Conservation (phyloP, 2,113 vertebrate genomes). For the Etheostoma spectabile region DNA sequence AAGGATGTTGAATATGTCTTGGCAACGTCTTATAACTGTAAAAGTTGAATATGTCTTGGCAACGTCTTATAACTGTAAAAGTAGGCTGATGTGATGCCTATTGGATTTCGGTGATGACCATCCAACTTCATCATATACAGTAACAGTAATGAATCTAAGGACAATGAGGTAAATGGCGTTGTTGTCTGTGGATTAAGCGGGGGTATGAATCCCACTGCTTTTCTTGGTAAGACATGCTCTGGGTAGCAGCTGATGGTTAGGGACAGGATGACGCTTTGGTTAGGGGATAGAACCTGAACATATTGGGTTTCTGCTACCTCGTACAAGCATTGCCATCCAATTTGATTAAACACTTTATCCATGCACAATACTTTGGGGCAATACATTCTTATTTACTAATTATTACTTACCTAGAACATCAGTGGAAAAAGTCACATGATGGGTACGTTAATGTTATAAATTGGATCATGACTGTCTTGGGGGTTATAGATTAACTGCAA, state of each 20-base stretch:
- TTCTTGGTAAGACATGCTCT: too few relatives aligned
- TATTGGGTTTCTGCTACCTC: too few relatives aligned
- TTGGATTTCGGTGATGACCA: neutral
- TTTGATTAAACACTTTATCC: too few relatives aligned
- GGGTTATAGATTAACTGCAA: neutral
- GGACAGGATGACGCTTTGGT: too few relatives aligned
- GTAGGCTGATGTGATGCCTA: neutral
- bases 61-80: neutral
- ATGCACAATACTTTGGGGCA: neutral
- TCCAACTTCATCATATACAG: too few relatives aligned
- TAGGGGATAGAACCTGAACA: too few relatives aligned
- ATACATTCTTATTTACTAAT: neutral
- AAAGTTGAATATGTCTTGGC: too few relatives aligned
- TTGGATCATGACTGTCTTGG: neutral
- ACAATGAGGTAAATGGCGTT: neutral
- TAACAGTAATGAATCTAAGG: neutral
- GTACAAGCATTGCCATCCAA: too few relatives aligned
- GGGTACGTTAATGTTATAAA: neutral
- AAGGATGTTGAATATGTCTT: too few relatives aligned
- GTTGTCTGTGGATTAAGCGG: too few relatives aligned
- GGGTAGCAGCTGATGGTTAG: too few relatives aligned
- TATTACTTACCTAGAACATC: neutral
- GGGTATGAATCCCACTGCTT: too few relatives aligned
- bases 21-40: neutral
- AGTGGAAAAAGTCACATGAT: neutral